Base-by-base conservation (phyloP, 2,797 vertebrate genomes). In the Ataeniobius toweri region DNA sequence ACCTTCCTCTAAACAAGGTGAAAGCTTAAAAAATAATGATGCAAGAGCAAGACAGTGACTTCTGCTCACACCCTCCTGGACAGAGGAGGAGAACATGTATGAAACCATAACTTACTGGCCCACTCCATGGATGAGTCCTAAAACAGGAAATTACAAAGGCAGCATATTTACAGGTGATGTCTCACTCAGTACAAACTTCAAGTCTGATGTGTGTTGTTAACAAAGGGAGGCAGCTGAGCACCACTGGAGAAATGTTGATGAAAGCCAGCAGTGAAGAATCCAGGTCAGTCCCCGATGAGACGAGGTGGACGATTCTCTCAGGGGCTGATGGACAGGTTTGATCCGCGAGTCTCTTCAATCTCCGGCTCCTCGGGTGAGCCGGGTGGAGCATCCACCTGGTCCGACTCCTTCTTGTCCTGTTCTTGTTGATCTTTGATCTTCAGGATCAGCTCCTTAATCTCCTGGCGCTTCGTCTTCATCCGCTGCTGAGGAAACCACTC, bases 391-490 rank as follows among this genome's bases (percentile, higher is more conserved):
- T 28, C 76, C 1, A 16, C 77, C 51, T 10, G 80, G 36, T 78
- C 81, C 0, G 89, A 91, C 89, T 96, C 96, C 86, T 91, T 95
- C 89, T 90, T 94, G 22, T 96, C 95, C 92, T 93, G 92, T 84
- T 95, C 95, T 86, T 99, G 98, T 61, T 96, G 94, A 81, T 94
- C 94, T 81, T 98, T 96, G 58, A 99, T 94, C 80, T 94, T 96
- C 75, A 98, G 92, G 86, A 99, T 99, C 80, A 99, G 96, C 61
- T 97, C 95, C 80, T 94, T 90, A 84, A 99, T 98, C 93, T 99
- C 98, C 89, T 98, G 95, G 18, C 98, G 97, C 93, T 99, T 99
- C 61, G 96, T 98, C 96, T 97, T 99, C 97, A 99, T 98, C 86
- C 97, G 94, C 86, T 97, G 97, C 82, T 97, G 96, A 41, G 97